Evolutionary conservation across 2,888 invertebrate species (phyloP), one percentile per base, ranked within the genome.

Genomic region (Ophion ventricosus): DNA sequence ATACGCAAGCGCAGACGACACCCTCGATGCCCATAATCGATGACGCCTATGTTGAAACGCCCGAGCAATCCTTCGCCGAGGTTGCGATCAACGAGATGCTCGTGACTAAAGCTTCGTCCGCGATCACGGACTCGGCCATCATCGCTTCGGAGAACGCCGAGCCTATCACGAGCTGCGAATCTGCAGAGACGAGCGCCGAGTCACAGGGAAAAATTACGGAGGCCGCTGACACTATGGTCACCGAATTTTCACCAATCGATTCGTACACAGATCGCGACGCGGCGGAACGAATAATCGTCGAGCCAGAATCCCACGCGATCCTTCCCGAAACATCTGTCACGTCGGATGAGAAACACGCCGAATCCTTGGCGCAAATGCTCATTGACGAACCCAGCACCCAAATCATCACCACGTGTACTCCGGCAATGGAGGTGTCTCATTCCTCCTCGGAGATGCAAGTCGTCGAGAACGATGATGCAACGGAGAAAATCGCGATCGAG

Each of bases 21-120:
- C 92, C 92, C 0, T 93, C 93, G 14, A 93, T 93, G 93, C 92
- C 93, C 26, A 92, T 93, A 25, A 93, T 93, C 78, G 93, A 93
- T 63, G 93, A 93, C 63, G 86, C 87, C n/a, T 93, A 88, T 23
- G 74, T 85, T n/a, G 92, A 91, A 35, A 59, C 86, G 5, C 63
- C 85, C 3, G 91, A 89, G 63, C 86, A 88, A 11, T 88, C 82
- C 61, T 91, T 90, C 11, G 84, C 83, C 1, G 88, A 91, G 11
- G 89, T 89, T 8, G 82, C 91, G 2, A 89, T 90, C 7, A 89
- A 91, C 5, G 91, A 91, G 61, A 90, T 91, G 88, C 80, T 90
- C 10, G 88, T 90, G n/a, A 87, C 91, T 0, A 91, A 91, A 77
- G 74, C 88, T 8, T 10, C n/a, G n/a, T n/a, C 88, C 17, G 49